phyloP scores from a whole-genome alignment of 2,888 invertebrate genomes.

The Coleophora deauratella region DNA sequence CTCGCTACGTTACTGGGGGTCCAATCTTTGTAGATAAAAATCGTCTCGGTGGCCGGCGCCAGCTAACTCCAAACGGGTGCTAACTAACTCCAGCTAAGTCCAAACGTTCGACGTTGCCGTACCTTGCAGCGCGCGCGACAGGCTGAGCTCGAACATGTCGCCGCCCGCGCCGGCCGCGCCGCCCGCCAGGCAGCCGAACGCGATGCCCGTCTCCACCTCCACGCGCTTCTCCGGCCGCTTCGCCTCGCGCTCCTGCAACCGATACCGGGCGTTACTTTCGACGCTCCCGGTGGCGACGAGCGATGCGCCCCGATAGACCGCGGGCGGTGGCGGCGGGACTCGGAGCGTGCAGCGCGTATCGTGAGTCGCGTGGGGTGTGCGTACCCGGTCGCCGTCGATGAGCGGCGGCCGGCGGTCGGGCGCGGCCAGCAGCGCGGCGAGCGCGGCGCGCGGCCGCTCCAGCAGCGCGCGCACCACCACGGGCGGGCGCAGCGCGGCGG shows the following conservation, averaged over 20 bases:
- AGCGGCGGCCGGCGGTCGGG: constrained; percentile 64
- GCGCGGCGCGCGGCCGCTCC: constrained; percentile 76
- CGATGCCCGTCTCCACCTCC: constrained; percentile 52
- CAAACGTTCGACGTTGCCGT: too few relatives aligned
- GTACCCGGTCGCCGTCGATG: neutral
- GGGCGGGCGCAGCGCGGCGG: constrained; percentile 78
- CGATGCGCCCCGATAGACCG: too few relatives aligned
- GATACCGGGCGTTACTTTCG: too few relatives aligned
- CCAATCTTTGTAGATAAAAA: too few relatives aligned
- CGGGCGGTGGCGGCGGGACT: too few relatives aligned
- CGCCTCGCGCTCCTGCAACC: constrained; percentile 26
- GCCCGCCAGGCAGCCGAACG: constrained; percentile 52
- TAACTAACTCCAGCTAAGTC: too few relatives aligned
- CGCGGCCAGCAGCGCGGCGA: constrained; percentile 81
- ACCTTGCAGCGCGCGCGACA: constrained; percentile 91
- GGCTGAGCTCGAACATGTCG: constrained; percentile 95
- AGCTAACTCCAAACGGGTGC: too few relatives aligned
- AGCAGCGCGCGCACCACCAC: constrained; percentile 69
- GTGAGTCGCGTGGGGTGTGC: too few relatives aligned
- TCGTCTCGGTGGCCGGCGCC: too few relatives aligned
- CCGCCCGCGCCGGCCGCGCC: constrained; percentile 39
- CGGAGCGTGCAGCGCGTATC: too few relatives aligned
- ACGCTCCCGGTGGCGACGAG: too few relatives aligned
- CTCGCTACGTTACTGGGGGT: too few relatives aligned
- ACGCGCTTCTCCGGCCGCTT: constrained; percentile 13